phyloP scores from a whole-genome alignment of 2,888 invertebrate species.

The Diarsia dahlii region DNA sequence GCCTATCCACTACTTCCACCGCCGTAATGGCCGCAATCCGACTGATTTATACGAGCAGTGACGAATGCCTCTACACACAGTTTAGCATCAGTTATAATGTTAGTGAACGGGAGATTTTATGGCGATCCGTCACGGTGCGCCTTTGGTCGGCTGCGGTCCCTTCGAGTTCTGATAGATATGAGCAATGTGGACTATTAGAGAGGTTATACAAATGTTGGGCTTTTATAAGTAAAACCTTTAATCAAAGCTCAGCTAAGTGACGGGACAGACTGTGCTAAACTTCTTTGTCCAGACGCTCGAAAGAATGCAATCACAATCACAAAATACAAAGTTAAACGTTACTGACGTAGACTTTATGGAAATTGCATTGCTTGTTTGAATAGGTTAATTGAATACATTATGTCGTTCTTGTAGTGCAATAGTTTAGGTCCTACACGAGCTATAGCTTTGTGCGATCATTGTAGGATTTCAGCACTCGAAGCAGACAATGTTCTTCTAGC shows the following conservation, averaged over 20 bases:
- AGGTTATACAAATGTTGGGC: background rate
- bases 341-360: slow-evolving; percentile 9
- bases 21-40: slow-evolving; percentile 67
- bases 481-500: background rate
- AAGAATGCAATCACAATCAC: background rate
- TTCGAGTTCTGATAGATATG: slow-evolving; percentile 6
- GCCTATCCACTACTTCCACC: slow-evolving; percentile 40
- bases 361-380: slow-evolving; percentile 6
- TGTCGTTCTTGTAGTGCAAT: background rate
- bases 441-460: background rate
- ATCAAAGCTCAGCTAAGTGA: too few relatives aligned
- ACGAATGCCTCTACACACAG: slow-evolving; percentile 80
- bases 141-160: slow-evolving; percentile 27
- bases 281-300: background rate
- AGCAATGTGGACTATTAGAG: background rate
- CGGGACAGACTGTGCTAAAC: background rate
- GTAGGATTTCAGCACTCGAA: background rate
- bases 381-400: slow-evolving; percentile 9
- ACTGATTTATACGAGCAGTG: slow-evolving; percentile 75
- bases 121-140: slow-evolving; percentile 66
- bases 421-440: background rate
- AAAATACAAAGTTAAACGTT: background rate
- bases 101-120: slow-evolving; percentile 70
- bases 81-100: slow-evolving; percentile 74
- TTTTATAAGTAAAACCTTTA: background rate